phyloP scores from a whole-genome alignment of 2,888 invertebrate genomes.

The Epistrophe grossulariae region DNA sequence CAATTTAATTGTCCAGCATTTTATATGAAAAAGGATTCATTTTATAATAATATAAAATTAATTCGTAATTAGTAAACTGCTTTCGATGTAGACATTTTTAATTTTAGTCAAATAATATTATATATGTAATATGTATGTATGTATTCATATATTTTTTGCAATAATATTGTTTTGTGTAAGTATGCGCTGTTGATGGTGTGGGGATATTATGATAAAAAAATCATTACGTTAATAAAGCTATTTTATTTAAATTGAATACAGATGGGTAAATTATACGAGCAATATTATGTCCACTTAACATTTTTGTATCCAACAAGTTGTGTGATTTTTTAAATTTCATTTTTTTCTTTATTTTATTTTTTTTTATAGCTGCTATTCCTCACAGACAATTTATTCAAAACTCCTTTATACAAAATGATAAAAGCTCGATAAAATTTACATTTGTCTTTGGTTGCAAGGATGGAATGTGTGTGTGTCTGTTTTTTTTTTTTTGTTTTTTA shows the following conservation, averaged over 20 bases:
- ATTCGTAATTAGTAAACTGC: constrained; percentile 33
- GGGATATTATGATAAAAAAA: not conserved
- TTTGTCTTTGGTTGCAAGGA: constrained; percentile 19
- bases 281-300: not conserved
- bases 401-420: constrained; percentile 15
- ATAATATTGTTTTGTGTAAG: not conserved
- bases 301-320: not conserved
- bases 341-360: not conserved
- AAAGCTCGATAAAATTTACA: constrained; percentile 29
- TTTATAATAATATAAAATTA: constrained; percentile 35
- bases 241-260: constrained; percentile 27
- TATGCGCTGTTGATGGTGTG: not conserved
- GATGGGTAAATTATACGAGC: not conserved
- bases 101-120: not conserved
- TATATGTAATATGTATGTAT: too few species aligned
- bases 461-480: not conserved
- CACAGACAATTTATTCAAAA: constrained; percentile 29
- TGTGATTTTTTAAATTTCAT: not conserved
- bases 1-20: constrained; percentile 15
- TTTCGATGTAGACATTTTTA: not conserved
- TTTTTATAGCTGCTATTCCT: not conserved
- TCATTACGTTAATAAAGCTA: not conserved
- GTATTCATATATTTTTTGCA: too few species aligned
- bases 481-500: not conserved
- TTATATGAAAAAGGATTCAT: constrained; percentile 40